Conservation (phyloP, 2,797 vertebrate genomes). For the Melanotaenia trifasciata region DNA sequence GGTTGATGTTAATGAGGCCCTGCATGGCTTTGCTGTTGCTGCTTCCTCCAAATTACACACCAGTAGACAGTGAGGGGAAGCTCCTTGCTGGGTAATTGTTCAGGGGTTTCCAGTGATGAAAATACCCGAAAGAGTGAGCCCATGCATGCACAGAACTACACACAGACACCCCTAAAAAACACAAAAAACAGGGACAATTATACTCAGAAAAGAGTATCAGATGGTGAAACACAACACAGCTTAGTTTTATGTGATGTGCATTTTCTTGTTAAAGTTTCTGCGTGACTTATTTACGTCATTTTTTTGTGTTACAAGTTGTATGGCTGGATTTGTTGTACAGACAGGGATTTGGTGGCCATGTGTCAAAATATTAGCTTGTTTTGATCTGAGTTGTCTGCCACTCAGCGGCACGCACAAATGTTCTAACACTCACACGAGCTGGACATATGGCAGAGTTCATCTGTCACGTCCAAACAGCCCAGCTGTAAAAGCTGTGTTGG, state of each 20-base stretch:
- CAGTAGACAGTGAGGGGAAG: slow-evolving; percentile 57
- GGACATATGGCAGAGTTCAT: slow-evolving; percentile 70
- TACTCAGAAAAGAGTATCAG: slow-evolving; percentile 4
- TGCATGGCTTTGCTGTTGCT: slow-evolving; percentile 39
- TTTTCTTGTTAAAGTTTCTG: background rate
- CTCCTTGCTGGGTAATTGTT: slow-evolving; percentile 58
- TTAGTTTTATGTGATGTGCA: background rate
- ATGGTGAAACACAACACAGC: background rate
- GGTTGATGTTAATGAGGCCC: slow-evolving; percentile 61
- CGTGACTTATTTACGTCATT: background rate
- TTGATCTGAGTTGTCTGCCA: slow-evolving; percentile 60
- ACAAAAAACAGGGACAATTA: background rate
- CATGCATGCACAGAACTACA: slow-evolving; percentile 1
- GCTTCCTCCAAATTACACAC: slow-evolving; percentile 67
- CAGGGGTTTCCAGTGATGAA: slow-evolving; percentile 67
- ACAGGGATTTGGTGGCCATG: slow-evolving; percentile 18
- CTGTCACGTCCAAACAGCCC: slow-evolving; percentile 65
- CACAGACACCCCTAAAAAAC: background rate
- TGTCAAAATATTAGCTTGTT: slow-evolving; percentile 60
- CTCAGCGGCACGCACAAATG: slow-evolving; percentile 37
- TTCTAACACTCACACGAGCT: slow-evolving; percentile 2
- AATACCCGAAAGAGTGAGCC: slow-evolving; percentile 39
- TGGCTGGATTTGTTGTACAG: slow-evolving; percentile 7
- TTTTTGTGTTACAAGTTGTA: background rate
- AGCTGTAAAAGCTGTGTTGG: slow-evolving; percentile 73